Conservation (phyloP, 2,113 vertebrate species). For the Clarias gariepinus region DNA sequence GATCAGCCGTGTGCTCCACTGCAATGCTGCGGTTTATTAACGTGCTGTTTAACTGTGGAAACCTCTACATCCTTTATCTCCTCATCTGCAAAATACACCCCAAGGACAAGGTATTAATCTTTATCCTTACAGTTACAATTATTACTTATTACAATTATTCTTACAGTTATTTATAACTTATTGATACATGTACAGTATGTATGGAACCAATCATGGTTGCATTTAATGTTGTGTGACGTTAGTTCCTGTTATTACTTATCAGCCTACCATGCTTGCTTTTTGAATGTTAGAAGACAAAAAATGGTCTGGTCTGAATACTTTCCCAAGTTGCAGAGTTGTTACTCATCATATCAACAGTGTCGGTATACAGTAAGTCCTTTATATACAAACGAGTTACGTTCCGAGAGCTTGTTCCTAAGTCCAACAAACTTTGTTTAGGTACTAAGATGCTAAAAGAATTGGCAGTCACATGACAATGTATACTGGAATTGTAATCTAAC, state of each 20-base stretch:
- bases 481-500: too few relatives aligned
- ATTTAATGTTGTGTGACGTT: neutral
- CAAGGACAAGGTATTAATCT: conserved; percentile 80
- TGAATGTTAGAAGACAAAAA: neutral
- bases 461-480: too few relatives aligned
- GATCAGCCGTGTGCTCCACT: conserved; percentile 81
- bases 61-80: conserved; percentile 88
- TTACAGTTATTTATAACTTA: neutral
- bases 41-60: conserved; percentile 90
- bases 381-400: too few relatives aligned
- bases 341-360: too few relatives aligned
- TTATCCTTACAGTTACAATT: neutral
- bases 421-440: too few relatives aligned
- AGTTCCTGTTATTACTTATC: neutral
- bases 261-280: too few relatives aligned
- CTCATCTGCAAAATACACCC: conserved; percentile 83
- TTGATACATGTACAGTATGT: neutral
- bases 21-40: conserved; percentile 94
- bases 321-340: neutral
- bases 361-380: too few relatives aligned
- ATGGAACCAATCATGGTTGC: neutral
- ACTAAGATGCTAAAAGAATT: too few relatives aligned
- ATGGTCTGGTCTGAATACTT: neutral
- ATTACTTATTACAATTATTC: neutral
- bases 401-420: too few relatives aligned